phyloP scores from a whole-genome alignment of 2,113 vertebrate species.

The Circaetus cinerascens region DNA sequence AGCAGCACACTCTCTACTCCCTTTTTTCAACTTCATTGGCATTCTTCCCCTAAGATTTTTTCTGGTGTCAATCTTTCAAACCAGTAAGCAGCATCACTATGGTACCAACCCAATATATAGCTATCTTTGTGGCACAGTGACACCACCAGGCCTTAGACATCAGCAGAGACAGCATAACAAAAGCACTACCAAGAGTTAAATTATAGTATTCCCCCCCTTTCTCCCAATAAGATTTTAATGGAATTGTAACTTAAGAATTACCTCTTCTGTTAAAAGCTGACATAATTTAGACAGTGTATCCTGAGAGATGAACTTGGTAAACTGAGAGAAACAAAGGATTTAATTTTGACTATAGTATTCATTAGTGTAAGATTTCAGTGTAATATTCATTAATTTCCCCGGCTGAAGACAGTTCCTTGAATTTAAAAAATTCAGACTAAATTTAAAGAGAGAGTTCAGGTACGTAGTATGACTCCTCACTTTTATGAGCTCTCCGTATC shows the following conservation, averaged over 20 bases:
- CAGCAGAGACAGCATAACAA: not conserved
- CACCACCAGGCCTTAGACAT: not conserved
- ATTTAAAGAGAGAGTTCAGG: not conserved
- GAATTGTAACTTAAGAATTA: not conserved
- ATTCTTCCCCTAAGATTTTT: not conserved
- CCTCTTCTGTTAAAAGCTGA: not conserved
- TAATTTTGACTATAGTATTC: not conserved
- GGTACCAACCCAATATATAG: not conserved
- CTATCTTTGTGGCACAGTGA: not conserved
- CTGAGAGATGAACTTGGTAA: not conserved
- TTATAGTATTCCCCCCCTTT: not conserved
- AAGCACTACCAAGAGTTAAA: not conserved
- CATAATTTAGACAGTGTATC: not conserved
- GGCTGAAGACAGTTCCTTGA: not conserved
- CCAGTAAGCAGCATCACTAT: not conserved
- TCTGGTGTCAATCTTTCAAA: not conserved
- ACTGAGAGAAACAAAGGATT: not conserved
- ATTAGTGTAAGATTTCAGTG: not conserved
- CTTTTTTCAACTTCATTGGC: not conserved
- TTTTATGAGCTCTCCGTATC: not conserved
- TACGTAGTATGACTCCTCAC: accelerated
- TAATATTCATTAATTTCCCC: not conserved
- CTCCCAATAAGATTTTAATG: not conserved
- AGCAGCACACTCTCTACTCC: not conserved
- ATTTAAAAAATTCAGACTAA: not conserved